phyloP scores from a whole-genome alignment of 2,888 invertebrate species.

The Torymus tubicola region DNA sequence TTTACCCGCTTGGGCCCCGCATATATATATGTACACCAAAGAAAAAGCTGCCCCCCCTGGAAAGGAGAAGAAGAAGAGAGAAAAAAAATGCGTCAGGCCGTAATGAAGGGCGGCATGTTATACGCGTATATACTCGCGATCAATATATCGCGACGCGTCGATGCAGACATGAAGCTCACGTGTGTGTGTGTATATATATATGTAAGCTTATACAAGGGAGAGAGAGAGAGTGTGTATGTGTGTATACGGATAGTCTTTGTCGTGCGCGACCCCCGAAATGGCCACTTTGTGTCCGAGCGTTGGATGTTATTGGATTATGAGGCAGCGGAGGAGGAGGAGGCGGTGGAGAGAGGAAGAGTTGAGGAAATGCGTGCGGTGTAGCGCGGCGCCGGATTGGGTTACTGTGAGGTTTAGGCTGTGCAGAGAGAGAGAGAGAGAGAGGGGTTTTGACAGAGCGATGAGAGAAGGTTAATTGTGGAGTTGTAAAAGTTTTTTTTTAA shows the following conservation, averaged over 20 bases:
- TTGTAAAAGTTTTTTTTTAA: too few species aligned
- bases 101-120: neutral
- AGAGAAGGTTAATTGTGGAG: too few species aligned
- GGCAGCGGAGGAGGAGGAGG: neutral
- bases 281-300: neutral
- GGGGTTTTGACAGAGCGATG: too few species aligned
- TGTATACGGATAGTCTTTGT: neutral
- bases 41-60: too few species aligned
- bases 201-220: neutral
- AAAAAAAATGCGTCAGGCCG: too few species aligned
- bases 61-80: too few species aligned
- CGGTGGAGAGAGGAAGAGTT: neutral
- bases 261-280: conserved; percentile 4
- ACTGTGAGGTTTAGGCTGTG: too few species aligned
- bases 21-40: too few species aligned
- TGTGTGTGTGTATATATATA: too few species aligned
- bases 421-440: too few species aligned
- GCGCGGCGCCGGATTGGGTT: neutral
- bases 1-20: neutral
- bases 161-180: too few species aligned
- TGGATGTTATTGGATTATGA: neutral
- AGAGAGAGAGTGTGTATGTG: too few species aligned
- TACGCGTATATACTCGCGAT: neutral
- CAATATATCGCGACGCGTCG: conserved; percentile 25
- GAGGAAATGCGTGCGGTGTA: neutral